Evolutionary conservation across 2,113 vertebrate genomes (phyloP), one percentile per base, ranked within the genome.

Genomic region (Rhea pennata): DNA sequence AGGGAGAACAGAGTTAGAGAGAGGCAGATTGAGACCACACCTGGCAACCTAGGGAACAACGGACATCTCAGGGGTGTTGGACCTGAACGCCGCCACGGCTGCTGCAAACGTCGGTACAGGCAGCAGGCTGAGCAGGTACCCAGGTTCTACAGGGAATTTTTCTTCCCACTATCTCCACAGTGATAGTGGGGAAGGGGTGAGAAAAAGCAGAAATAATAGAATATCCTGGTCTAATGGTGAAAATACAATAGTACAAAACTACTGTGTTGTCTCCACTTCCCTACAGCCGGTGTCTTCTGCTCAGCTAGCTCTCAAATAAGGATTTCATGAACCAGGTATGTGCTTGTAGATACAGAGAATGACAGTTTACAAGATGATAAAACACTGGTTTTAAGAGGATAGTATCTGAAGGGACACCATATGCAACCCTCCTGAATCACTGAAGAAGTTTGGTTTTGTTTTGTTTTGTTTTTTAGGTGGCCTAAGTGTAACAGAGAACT

Each of bases 201-300:
- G 73, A 69, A 31, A 5, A 19, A 64, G 40, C 54, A 84, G 84
- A 48, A 69, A 56, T 58, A 44, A 77, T 7, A 44, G 26, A 64
- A 31, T 15, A 46, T n/a, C 48, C 78, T 4, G 26, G 12, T 8
- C 0, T 0, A 31, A 26, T 22, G 10, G 17, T 67, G 40, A 24
- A 87, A 15, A 23, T 62, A 5, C 0, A 33, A 19, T n/a, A 44
- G 36, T 3, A 6, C 5, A 1, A 11, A 50, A 14, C 40, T 6
- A 33, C 2, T 4, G 10, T 20, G 12, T 8, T 40, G 12, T 4
- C 82, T 54, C n/a, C 42, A 33, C 9, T 56, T 40, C 39, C 33
- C 58, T 29, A 31, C 64, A n/a, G 2, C 10, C 56, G 2, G 31
- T 2, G 9, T 21, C 50, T 59, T 40, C 50, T 44, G 44, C 51